Evolutionary conservation across 2,888 invertebrate species (phyloP), one percentile per base, ranked within the genome.

Genomic region (Plutella xylostella): DNA sequence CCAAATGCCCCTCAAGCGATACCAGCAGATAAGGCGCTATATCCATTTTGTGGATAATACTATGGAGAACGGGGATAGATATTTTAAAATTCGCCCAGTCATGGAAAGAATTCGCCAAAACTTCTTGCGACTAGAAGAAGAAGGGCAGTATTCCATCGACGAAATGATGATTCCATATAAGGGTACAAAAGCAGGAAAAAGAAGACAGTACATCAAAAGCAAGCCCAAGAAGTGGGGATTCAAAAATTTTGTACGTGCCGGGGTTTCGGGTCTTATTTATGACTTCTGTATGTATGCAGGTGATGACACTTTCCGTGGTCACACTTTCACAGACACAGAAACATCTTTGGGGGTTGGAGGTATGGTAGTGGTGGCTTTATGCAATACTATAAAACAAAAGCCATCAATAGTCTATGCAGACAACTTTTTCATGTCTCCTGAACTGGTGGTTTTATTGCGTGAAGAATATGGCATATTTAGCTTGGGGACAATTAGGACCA

Each of bases 221-320:
- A 70, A 67, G 43, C 65, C 66, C 0, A 55, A 50, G 7, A 64
- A 67, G 45, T 68, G 63, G 63, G 66, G 68, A 1, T 61, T 62
- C 30, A 67, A 68, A 53, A 57, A 60, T 25, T 62, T 58, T 51
- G 59, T 61, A 2, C 33, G 65, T 18, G 58, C 63, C 28, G 63
- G 65, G 4, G 52, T 63, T n/a, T 54, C 56, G 20, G 68, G 65
- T 4, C 55, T 68, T 19, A 58, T 38, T 20, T 20, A 12, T 4
- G 38, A 38, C 11, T 38, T 38, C 20, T 20, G 19, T 19, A 20
- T 38, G 3, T 38, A 20, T 38, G 20, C 7, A 17, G 61, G 60
- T 1, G 52, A 56, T 41, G 51, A 50, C 7, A 61, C 56, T 18
- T 60, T 61, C 41, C 5, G 21, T 11, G 25, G 21, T 20, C 31